Conservation (phyloP, 2,113 vertebrate species). For the Nansenia antarctica region DNA sequence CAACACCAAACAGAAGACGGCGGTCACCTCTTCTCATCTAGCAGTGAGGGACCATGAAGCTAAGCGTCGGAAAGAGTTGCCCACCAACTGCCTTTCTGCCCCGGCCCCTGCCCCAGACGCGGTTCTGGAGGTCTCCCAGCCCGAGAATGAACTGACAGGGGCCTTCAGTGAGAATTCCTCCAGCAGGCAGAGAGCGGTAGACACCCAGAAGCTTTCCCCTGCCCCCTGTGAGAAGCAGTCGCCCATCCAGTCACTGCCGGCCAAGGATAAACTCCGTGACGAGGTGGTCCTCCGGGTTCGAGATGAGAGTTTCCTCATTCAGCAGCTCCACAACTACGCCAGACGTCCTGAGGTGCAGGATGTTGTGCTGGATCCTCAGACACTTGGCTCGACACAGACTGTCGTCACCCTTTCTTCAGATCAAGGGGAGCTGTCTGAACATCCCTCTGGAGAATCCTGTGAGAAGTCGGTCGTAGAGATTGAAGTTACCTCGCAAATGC, state of each 20-base stretch:
- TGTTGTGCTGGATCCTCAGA: slow-evolving; percentile 18
- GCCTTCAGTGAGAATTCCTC: slow-evolving; percentile 53
- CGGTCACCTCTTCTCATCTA: slow-evolving; percentile 20
- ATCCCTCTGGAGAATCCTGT: slow-evolving; percentile 9
- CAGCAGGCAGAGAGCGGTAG: slow-evolving; percentile 45
- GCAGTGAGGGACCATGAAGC: slow-evolving; percentile 16
- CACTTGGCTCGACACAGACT: slow-evolving; percentile 34
- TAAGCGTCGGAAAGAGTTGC: slow-evolving; percentile 32
- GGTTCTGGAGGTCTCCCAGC: slow-evolving; percentile 71
- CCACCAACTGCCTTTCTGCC: neutral
- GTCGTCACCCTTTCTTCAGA: slow-evolving; percentile 58
- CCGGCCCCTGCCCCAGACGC: slow-evolving; percentile 48
- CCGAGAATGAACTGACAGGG: slow-evolving; percentile 75
- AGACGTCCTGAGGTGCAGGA: slow-evolving; percentile 58
- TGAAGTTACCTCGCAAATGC: slow-evolving; percentile 12
- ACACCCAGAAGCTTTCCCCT: too few relatives aligned
- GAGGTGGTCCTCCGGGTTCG: slow-evolving; percentile 59
- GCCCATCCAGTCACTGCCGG: slow-evolving; percentile 11
- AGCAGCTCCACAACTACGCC: slow-evolving; percentile 71
- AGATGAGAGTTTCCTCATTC: slow-evolving; percentile 46
- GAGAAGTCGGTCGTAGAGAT: slow-evolving; percentile 27
- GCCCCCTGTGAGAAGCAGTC: slow-evolving; percentile 53
- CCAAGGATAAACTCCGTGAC: slow-evolving; percentile 43
- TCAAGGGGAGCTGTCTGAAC: slow-evolving; percentile 43
- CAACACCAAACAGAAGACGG: slow-evolving; percentile 44